Percentiles rank a stretch among this genome's conserved stretches.
Conservation (phyloP, 2,797 vertebrate species). For the Myripristis murdjan region DNA sequence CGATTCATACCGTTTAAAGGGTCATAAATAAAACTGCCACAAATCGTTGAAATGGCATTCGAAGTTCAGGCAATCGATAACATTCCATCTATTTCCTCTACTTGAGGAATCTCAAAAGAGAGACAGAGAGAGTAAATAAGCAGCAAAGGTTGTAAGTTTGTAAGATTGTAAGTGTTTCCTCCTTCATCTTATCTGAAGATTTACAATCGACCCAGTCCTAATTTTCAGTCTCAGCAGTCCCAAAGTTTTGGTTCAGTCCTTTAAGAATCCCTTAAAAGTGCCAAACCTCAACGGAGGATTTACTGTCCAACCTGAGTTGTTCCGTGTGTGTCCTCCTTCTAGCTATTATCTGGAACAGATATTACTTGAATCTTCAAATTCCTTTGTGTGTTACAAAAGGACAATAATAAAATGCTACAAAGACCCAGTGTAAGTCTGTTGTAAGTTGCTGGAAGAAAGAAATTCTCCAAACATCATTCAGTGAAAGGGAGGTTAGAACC, state of each 20-base stretch:
- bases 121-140: slow-evolving; percentile 26
- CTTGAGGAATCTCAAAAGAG: slow-evolving; percentile 29
- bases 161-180: slow-evolving; percentile 7
- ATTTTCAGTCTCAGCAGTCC: slow-evolving; percentile 23
- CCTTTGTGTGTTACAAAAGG: slow-evolving; percentile 51
- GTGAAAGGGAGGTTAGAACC: slow-evolving; percentile 5
- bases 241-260: slow-evolving; percentile 39
- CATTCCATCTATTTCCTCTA: slow-evolving; percentile 27
- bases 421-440: slow-evolving; percentile 38
- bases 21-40: slow-evolving; percentile 42
- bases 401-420: slow-evolving; percentile 69
- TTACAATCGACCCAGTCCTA: slow-evolving; percentile 7
- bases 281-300: slow-evolving; percentile 23
- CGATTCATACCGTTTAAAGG: slow-evolving; percentile 54
- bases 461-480: slow-evolving; percentile 28
- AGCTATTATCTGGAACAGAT: slow-evolving; percentile 28
- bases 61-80: slow-evolving; percentile 40
- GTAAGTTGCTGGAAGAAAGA: slow-evolving; percentile 12
- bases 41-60: slow-evolving; percentile 28
- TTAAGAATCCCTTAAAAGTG: slow-evolving; percentile 39
- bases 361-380: slow-evolving; percentile 23
- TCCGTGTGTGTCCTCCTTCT: slow-evolving; percentile 1
- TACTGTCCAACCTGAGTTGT: slow-evolving; percentile 45
- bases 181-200: slow-evolving; percentile 6
- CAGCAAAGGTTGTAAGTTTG: slow-evolving; percentile 35